Base-by-base conservation (phyloP, 2,113 vertebrate species). In the Piaya cayana region DNA sequence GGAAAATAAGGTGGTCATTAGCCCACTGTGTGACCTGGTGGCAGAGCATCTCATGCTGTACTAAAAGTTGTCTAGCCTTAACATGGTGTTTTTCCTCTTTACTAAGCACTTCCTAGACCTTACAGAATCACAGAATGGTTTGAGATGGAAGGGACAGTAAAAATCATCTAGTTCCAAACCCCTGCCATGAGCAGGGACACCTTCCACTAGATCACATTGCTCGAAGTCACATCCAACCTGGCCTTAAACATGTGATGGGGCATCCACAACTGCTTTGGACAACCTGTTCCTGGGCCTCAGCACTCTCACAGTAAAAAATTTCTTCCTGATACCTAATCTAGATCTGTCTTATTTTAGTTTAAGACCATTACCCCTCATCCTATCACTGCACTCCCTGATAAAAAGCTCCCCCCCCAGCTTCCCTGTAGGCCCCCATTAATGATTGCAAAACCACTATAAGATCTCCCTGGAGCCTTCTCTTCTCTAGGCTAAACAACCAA, bases 31-130 rank as follows among this genome's bases (percentile, higher is more conserved):
- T 26, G 45, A 11, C 45, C 39, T 39, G 39, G 39, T 12, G 12
- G 39, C 39, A 22, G 1, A 55, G 14, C 25, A 29, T 67, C 21
- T n/a, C 1, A 0, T 8, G 10, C 43, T 52, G 22, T 37, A 43
- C 29, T 11, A 5, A 8, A 34, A 60, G 29, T 22, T 27, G 12
- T 4, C 0, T 34, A 60, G 14, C n/a, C 47, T 62, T 30, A 8
- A 59, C 9, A 39, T 45, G 19, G 0, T 17, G 21, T 1, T 50
- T 32, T 70, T 43, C 5, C 26, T 18, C 19, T 67, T 45, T 26
- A 65, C 5, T 67, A 26, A 59, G 26, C 32, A 53, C 43, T 26
- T 85, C 27, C 32, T 52, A 63, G 56, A 37, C 18, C 34, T 39
- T 17, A 67, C 2, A 34, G 52, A 65, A 52, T 60, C 52, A 47